Evolutionary conservation across 2,888 invertebrate species (phyloP), one percentile per base, ranked within the genome.

Genomic region (Thymelicus acteon): DNA sequence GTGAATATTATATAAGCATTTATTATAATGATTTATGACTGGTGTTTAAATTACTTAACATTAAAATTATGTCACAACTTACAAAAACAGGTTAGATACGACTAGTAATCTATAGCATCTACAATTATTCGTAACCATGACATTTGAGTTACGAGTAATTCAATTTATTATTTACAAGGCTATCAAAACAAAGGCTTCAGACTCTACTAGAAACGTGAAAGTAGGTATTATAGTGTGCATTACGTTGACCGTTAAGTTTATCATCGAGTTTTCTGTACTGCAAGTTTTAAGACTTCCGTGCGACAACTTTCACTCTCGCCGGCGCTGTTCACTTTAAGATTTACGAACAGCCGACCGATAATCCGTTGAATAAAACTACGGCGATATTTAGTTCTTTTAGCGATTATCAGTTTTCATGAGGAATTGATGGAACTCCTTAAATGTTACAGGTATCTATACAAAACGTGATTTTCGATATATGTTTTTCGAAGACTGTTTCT

Each of bases 301-400:
- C 57, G 52, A 61, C 67, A 61, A 61, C 67, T 68, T 68, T 68
- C 67, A 61, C 67, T 68, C 67, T 44, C 61, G 44, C 24, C 39
- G 2, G 40, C 52, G 31, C 54, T 44, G 24, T 40, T 47, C 65
- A 57, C 15, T 57, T 57, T 15, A 61, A 61, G 49, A 63, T 63
- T 63, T 52, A 61, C 44, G 54, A 61, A 68, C 54, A 44, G 60
- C 39, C 60, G 39, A 15, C 60, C 49, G 49, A 44, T 47, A 7
- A 54, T n/a, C 54, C 54, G 39, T 39, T 54, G 40, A 64, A 24
- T 31, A 5, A 47, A 24, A n/a, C 13, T 47, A 48, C n/a, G 10
- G 15, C 13, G 31, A 31, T 47, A 13, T 47, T 13, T 13, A 31
- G 31, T 31, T 31, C 0, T 31, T 31, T 31, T 3, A 31, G 31